Percentiles rank a stretch among this genome's conserved stretches.
Evolutionary conservation across 2,113 vertebrate species (phyloP).

Genomic region (Oncorhynchus tshawytscha): DNA sequence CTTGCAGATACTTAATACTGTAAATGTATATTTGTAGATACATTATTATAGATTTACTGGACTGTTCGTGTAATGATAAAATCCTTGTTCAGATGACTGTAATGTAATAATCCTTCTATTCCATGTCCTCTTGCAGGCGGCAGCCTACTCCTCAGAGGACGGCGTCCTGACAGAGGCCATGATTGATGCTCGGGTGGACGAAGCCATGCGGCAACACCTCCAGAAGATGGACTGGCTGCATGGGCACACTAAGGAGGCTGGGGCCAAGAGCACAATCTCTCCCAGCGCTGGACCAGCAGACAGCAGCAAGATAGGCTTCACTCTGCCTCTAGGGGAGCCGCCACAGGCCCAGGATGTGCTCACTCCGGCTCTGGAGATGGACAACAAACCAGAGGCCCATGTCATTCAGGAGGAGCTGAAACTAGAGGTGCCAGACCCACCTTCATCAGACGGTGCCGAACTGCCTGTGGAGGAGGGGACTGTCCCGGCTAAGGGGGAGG

Average conservation of each 20-base stretch:
- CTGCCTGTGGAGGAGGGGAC: neutral
- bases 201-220: conserved; percentile 84
- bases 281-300: conserved; percentile 17
- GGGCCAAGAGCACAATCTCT: conserved; percentile 31
- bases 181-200: conserved; percentile 87
- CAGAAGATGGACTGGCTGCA: conserved; percentile 95
- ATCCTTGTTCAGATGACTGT: neutral
- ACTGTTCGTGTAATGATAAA: neutral
- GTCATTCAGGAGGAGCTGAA: neutral
- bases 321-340: conserved; percentile 44
- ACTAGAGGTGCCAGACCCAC: neutral
- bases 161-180: conserved; percentile 91
- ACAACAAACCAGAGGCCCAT: conserved; percentile 1
- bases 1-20: too few species aligned
- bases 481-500: conserved; percentile 13
- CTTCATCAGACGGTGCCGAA: conserved; percentile 9
- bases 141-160: conserved; percentile 90
- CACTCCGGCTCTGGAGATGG: conserved; percentile 24
- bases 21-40: too few species aligned
- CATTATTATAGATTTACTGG: too few species aligned
- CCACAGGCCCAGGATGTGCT: conserved; percentile 54
- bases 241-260: conserved; percentile 51
- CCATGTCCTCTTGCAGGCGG: conserved; percentile 72
- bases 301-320: conserved; percentile 62
- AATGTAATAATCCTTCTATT: neutral